These are phyloP conservation scores for Plecturocebus donacophilus DNA, from an alignment of 2,113 vertebrate genomes.

Conservation along the genomic window DNA sequence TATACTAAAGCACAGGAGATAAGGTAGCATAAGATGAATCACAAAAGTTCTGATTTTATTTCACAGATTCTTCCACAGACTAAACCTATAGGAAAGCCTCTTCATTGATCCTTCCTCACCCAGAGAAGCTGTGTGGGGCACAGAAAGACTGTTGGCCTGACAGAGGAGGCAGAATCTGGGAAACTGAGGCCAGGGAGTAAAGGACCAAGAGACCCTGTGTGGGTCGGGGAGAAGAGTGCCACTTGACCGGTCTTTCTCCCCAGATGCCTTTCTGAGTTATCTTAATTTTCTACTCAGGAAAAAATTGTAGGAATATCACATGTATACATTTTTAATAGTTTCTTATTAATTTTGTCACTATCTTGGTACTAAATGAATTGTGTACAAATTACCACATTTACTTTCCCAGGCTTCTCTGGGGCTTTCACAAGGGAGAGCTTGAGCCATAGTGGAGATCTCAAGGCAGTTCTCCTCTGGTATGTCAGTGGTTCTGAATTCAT, in stretches of 20 bases:
- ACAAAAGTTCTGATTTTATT: background rate
- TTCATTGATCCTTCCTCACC: background rate
- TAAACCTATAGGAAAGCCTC: background rate
- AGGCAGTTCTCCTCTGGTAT: background rate
- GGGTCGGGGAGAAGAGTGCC: accelerated
- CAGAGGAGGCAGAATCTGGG: background rate
- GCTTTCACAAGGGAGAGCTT: background rate
- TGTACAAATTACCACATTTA: background rate
- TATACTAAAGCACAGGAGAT: background rate
- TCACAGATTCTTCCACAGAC: background rate
- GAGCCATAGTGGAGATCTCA: background rate
- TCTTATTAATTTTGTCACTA: background rate
- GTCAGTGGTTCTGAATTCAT: background rate
- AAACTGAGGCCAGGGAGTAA: background rate
- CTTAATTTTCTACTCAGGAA: background rate
- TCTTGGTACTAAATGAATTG: background rate
- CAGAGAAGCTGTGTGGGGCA: background rate
- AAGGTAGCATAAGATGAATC: background rate
- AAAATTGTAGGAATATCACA: background rate
- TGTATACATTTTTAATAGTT: background rate
- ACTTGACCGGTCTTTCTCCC: background rate
- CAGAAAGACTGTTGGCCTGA: background rate
- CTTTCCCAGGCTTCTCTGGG: background rate
- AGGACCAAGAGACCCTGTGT: background rate
- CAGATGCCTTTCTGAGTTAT: background rate